A percentile compares a stretch with the other conserved stretches of the same genome.
These are phyloP conservation scores for Zele albiditarsus DNA, from an alignment of 2,888 invertebrate genomes.

Conservation along the genomic window DNA sequence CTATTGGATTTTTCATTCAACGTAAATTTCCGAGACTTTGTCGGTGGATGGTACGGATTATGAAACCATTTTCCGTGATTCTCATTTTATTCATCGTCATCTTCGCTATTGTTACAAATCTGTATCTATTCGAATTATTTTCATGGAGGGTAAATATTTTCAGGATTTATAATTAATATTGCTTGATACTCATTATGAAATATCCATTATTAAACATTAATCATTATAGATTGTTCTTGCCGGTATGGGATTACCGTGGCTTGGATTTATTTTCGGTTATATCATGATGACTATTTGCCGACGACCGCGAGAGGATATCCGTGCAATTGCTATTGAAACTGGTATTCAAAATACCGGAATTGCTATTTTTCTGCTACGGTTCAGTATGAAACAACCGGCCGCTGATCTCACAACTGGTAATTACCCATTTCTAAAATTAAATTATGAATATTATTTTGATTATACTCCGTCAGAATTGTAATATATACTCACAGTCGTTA, in stretches of 20 bases:
- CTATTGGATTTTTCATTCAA: conserved; percentile 81
- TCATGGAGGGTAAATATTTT: conserved; percentile 83
- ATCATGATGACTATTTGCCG: conserved; percentile 76
- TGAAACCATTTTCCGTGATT: conserved; percentile 88
- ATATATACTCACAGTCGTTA: conserved; percentile 14
- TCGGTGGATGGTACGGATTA: conserved; percentile 82
- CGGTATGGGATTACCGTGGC: conserved; percentile 87
- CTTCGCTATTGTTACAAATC: conserved; percentile 91
- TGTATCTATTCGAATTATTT: conserved; percentile 91
- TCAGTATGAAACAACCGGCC: conserved; percentile 87
- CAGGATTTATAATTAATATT: conserved; percentile 17
- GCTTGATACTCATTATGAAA: conserved; percentile 4
- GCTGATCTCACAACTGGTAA: conserved; percentile 90
- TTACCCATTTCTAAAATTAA: conserved; percentile 16
- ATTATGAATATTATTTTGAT: no score
- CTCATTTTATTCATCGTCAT: conserved; percentile 88
- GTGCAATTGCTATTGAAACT: conserved; percentile 94
- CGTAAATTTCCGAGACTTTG: conserved; percentile 80
- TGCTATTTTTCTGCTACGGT: conserved; percentile 88
- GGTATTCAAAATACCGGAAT: conserved; percentile 96
- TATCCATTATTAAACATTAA: conserved; percentile 29
- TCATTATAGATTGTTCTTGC: conserved; percentile 82
- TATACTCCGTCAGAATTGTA: not conserved
- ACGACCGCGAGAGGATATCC: conserved; percentile 80
- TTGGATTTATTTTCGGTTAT: conserved; percentile 85